These are phyloP conservation scores for Indicator maculatus DNA, from an alignment of 2,113 vertebrate genomes.

Conservation along the genomic window DNA sequence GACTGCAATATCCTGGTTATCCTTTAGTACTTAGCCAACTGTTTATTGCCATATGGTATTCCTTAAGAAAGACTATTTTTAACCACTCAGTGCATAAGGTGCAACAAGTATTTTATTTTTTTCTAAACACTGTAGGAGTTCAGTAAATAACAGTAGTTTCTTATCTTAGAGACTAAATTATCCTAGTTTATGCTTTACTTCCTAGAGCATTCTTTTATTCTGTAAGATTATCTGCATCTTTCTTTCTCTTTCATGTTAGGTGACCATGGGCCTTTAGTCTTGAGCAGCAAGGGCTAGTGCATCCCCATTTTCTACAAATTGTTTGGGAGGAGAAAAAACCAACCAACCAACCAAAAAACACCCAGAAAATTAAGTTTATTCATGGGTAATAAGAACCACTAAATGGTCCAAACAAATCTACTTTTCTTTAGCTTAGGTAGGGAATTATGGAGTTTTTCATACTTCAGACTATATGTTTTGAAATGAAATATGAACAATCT, in stretches of 20 bases:
- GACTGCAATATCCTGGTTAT: background rate
- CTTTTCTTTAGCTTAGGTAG: background rate
- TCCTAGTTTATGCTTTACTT: background rate
- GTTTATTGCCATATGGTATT: background rate
- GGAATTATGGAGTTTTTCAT: background rate
- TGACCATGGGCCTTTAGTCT: background rate
- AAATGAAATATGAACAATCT: background rate
- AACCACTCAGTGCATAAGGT: background rate
- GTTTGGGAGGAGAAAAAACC: background rate
- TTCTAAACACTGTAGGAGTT: conserved; percentile 13
- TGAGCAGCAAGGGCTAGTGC: background rate
- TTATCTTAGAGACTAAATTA: background rate
- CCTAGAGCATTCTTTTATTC: background rate
- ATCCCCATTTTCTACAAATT: background rate
- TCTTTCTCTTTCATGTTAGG: background rate
- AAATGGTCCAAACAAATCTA: background rate
- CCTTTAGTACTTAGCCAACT: background rate
- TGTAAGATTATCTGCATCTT: background rate
- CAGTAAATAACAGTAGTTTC: conserved; percentile 8
- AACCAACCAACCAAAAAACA: too few species aligned
- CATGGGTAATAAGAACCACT: background rate
- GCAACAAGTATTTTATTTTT: conserved; percentile 32
- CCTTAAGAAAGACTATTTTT: background rate
- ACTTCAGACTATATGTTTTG: background rate
- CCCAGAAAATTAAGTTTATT: background rate